Base-by-base conservation (phyloP, 1,140 invertebrate species). In the Listronotus oregonensis region DNA sequence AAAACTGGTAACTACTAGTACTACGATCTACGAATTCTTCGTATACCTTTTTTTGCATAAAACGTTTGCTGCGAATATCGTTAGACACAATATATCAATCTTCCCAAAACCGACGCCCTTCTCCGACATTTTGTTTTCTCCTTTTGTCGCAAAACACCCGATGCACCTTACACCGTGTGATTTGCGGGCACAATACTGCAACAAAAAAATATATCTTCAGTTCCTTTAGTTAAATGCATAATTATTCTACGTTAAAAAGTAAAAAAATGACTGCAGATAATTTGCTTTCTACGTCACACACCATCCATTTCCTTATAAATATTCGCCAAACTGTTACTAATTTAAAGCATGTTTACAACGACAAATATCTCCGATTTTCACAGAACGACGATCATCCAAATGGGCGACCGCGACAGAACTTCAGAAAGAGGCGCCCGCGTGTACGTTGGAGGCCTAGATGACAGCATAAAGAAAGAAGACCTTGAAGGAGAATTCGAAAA, bases 401-500 rank as follows among this genome's bases (percentile, higher is more conserved):
- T 78, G 77, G 71, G 76, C 58, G 73, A 76, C 64, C 67, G 79
- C 62, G 75, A 76, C 66, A 71, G 79, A 64, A 80, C 80, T 71
- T 65, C 70, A 56, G 77, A 78, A 67, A 82, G 85, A 73, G 86
- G 86, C 58, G 91, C 90, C 66, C 85, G 91, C 71, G 90, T 94
- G 31, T 94, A 93, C 79, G 91, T 94, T 55, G 92, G 92, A 68
- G 91, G 91, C 71, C 84, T 93, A 64, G 87, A 86, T 71, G 90
- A 92, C 74, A 87, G 85, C 74, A 88, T 94, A 72, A 93, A 93
- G 80, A 94, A 94, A 77, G 92, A 94, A 81, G 92, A 95, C 79
- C 79, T 95, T 39, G 92, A 95, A 93, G 82, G 85, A 94, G 75
- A 95, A 92, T 82, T 98, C 90, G 79, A 95, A 72, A 82, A 85